Evolutionary conservation across 2,888 invertebrate species (phyloP), one percentile per base, ranked within the genome.

Genomic region (Teinopalpus imperialis): DNA sequence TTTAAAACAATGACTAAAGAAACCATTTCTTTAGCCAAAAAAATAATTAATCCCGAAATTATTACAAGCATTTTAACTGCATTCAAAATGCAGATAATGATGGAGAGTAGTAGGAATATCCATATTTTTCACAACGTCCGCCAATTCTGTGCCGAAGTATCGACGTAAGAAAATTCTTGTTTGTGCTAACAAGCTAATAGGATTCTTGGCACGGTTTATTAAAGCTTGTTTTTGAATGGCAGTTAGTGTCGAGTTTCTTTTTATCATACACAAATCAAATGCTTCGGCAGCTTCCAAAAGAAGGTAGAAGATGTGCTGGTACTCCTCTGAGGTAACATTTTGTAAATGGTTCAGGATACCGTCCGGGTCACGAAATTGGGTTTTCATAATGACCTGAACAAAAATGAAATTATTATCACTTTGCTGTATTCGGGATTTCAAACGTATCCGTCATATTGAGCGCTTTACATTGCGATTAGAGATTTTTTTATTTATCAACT

Each of bases 331-430:
- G 0, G 89, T 85, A 0, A 92, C 89, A 69, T 94, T 93, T 56
- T 94, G 93, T 6, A 96, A 90, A 16, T 93, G 94, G 69, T 95
- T 95, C 2, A 97, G 85, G 43, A 96, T 92, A 21, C 96, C 96
- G 65, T 94, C 94, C 0, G 95, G 95, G 66, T 96, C 95, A 45
- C 95, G 91, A 68, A 94, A 95, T 58, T 95, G 95, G 4, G 94
- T 94, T 75, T 95, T 94, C 90, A 95, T 93, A 9, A 94, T 93
- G 0, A 94, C 94, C 92, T 92, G 72, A 16, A 51, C 27, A n/a
- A 27, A 30, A 36, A 13, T 7, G 12, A 29, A 32, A 23, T 18
- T 4, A 26, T n/a, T n/a, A n/a, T n/a, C n/a, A n/a, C n/a, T n/a
- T n/a, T n/a, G n/a, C n/a, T n/a, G n/a, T n/a, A n/a, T n/a, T n/a